Conservation (phyloP, 2,888 invertebrate species). For the Rotaria macrura region DNA sequence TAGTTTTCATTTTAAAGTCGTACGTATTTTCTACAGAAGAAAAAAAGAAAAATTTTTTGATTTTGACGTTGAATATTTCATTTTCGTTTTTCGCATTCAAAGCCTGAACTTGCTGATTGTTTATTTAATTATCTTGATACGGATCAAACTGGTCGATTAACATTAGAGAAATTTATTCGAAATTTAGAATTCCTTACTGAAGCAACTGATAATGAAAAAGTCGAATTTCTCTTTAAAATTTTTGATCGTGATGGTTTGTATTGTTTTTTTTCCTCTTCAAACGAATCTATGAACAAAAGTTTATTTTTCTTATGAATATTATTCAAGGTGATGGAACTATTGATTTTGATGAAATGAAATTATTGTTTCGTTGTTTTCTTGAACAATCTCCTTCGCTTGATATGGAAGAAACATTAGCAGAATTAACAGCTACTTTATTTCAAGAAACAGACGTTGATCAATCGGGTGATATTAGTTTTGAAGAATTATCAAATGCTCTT, state of each 20-base stretch:
- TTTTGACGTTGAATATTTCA: background rate
- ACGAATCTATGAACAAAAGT: background rate
- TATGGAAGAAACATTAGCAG: constrained; percentile 31
- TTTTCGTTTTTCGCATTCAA: too few species aligned
- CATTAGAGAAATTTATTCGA: constrained; percentile 24
- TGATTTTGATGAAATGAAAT: constrained; percentile 27
- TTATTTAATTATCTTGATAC: constrained; percentile 30
- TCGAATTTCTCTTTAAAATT: constrained; percentile 30
- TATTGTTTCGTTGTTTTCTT: constrained; percentile 30
- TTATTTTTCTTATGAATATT: background rate
- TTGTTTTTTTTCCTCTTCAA: too few species aligned
- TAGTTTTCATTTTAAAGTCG: background rate
- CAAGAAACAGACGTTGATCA: constrained; percentile 26
- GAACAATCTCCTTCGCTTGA: constrained; percentile 30
- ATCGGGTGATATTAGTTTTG: constrained; percentile 23
- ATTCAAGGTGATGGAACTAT: constrained; percentile 21
- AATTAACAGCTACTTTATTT: constrained; percentile 30
- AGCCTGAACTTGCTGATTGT: constrained; percentile 22
- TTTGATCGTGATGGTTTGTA: constrained; percentile 28
- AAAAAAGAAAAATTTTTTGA: background rate
- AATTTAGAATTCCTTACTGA: constrained; percentile 26
- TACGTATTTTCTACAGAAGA: background rate
- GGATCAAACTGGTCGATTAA: constrained; percentile 26
- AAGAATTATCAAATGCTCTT: constrained; percentile 28
- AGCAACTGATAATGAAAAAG: constrained; percentile 30